phyloP scores from a whole-genome alignment of 2,113 vertebrate genomes.

The Delphinapterus leucas region DNA sequence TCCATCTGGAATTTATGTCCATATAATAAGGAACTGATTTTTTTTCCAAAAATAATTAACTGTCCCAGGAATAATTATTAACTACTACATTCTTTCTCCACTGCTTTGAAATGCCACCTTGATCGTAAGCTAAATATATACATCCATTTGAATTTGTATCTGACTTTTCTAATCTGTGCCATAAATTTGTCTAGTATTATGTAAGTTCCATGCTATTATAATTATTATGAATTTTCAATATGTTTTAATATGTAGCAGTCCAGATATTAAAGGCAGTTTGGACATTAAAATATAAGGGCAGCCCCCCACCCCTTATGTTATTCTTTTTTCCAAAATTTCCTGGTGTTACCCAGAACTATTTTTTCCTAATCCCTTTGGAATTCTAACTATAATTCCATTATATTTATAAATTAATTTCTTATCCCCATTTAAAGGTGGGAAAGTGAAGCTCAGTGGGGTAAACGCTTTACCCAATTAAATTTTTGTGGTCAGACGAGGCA shows the following conservation, averaged over 20 bases:
- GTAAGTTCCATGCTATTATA: not conserved
- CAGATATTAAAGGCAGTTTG: not conserved
- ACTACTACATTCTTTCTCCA: not conserved
- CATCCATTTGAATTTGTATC: not conserved
- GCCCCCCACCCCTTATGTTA: not conserved
- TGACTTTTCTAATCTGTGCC: conserved; percentile 3
- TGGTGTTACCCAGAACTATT: not conserved
- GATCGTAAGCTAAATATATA: not conserved
- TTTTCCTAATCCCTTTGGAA: conserved; percentile 19
- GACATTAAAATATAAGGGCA: not conserved
- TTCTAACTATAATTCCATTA: not conserved
- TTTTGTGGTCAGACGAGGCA: not conserved
- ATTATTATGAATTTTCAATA: conserved; percentile 14
- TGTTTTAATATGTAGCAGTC: not conserved
- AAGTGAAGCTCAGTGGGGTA: not conserved
- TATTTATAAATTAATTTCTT: not conserved
- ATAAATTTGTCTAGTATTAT: not conserved
- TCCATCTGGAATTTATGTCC: not conserved
- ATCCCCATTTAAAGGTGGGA: not conserved
- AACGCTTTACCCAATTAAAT: conserved; percentile 19
- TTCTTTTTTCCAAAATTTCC: conserved; percentile 18
- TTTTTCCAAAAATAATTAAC: conserved; percentile 17
- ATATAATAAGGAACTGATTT: not conserved
- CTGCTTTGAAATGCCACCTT: conserved; percentile 11
- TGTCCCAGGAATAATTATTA: conserved; percentile 12